Base-by-base conservation (phyloP, 2,113 vertebrate species). In the Cromileptes altivelis region DNA sequence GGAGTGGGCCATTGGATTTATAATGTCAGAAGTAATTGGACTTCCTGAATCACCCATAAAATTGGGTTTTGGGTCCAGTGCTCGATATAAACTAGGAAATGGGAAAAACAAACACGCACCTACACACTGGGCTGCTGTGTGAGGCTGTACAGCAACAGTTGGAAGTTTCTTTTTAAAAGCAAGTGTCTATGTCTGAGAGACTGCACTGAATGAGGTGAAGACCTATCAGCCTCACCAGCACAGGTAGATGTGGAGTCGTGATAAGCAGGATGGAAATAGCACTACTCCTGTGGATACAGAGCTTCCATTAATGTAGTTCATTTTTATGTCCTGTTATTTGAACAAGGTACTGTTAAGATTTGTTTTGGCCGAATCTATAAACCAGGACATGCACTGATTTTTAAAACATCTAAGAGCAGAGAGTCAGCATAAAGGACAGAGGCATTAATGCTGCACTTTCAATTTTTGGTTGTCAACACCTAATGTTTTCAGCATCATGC, bases 21-120 rank as follows among this genome's bases (percentile, higher is more conserved):
- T 45, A 74, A 64, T 75, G 81, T 70, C 64, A 57, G 37, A 55
- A 74, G 50, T 56, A 75, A 84, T 12, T 81, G 45, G 18, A 75
- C 65, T 68, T 85, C 27, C 47, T 70, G 58, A 52, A 50, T 65
- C 55, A 64, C 42, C 30, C 30, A 8, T 78, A 74, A 30, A 53
- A 53, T 53, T 8, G 25, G 67, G 25, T 53, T 18, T 33, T 53
- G 13, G 12, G 18, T 49, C 47, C 60, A 70, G 63, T 45, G 18
- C 30, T 63, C 12, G 8, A 0, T 50, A 71, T 63, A 19, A 77
- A 40, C 15, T 12, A 25, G 18, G 62, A 83, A 57, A 11, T 70
- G 27, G 72, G 49, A 57, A 2, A 56, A 13, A 5, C 30, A 12
- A 60, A 27, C 47, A 19, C 49, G 58, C n/a, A 70, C 40, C 50